Evolutionary conservation across 1,140 invertebrate species (phyloP), one percentile per base, ranked within the genome.

Genomic region (Tetragonula clypearis): DNA sequence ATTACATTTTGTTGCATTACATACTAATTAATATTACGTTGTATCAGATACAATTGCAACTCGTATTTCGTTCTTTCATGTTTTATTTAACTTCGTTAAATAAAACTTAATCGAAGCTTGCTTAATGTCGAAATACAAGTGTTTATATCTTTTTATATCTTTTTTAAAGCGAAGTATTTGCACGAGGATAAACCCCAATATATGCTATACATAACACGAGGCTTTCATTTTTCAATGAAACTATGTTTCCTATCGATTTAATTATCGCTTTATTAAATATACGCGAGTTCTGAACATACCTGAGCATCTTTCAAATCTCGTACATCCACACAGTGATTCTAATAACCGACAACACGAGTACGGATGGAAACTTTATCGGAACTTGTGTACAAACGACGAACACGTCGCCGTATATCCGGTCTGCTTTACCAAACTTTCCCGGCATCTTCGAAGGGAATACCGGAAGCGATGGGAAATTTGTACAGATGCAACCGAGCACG

Each of bases 401-500:
- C 35, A 41, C 69, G 41, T 75, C 73, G 30, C 41, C 58, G 80
- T 65, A 82, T 65, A 73, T 65, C 41, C 79, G 41, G 14, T 75
- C n/a, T 56, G 49, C 49, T 82, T 66, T 75, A 66, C 60, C 58
- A 53, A n/a, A 26, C 41, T 15, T 23, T 26, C 12, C 21, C 26
- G 49, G 62, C 26, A 19, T 11, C 23, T 56, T 60, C 17, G 26
- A 49, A 19, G 55, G 55, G 12, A 66, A 82, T 41, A 69, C 55
- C 30, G 72, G n/a, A 82, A 65, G 58, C 58, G 58, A 12, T 17
- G 26, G 55, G 71, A 73, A 60, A 75, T 82, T 75, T 49, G 58
- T 75, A 23, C 26, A 66, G 58, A 60, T 53, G 71, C 49, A 58
- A 35, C 58, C n/a, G 60, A 55, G 5, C 49, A 19, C 69, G 69